Conservation (phyloP, 1,140 invertebrate species). For the Drosophila gunungcola region DNA sequence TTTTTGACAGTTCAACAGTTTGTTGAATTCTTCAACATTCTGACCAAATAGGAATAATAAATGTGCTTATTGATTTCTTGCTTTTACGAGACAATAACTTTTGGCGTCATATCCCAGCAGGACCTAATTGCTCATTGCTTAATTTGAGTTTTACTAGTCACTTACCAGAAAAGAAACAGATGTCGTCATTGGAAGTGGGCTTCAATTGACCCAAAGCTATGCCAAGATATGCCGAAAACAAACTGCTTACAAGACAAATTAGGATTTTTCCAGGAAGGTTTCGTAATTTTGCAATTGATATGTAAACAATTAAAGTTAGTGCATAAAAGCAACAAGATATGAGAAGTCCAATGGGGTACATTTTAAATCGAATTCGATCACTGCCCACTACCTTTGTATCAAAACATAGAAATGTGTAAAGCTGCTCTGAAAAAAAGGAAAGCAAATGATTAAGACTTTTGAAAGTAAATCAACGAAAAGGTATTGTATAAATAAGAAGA, state of each 20-base stretch:
- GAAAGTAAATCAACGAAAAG: too few relatives aligned
- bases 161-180: conserved; percentile 76
- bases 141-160: conserved; percentile 3
- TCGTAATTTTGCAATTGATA: conserved; percentile 87
- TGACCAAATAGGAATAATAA: neutral
- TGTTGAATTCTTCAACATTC: too few relatives aligned
- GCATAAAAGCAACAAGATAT: conserved; percentile 87
- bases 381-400: conserved; percentile 72
- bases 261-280: conserved; percentile 90
- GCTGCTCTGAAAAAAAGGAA: conserved; percentile 58
- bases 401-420: conserved; percentile 77
- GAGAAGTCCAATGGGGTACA: conserved; percentile 79
- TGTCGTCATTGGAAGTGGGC: conserved; percentile 63
- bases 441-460: conserved; percentile 4
- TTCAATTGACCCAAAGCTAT: conserved; percentile 86
- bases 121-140: neutral
- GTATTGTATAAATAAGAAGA: conserved; percentile 2
- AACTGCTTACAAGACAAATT: conserved; percentile 88
- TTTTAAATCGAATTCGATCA: conserved; percentile 70
- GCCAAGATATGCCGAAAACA: conserved; percentile 87
- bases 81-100: neutral
- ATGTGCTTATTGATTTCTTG: neutral
- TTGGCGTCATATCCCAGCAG: neutral
- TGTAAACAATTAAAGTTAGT: conserved; percentile 88
- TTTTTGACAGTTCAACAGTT: too few relatives aligned